Base-by-base conservation (phyloP, 2,113 vertebrate genomes). In the Chloropsis hardwickii region DNA sequence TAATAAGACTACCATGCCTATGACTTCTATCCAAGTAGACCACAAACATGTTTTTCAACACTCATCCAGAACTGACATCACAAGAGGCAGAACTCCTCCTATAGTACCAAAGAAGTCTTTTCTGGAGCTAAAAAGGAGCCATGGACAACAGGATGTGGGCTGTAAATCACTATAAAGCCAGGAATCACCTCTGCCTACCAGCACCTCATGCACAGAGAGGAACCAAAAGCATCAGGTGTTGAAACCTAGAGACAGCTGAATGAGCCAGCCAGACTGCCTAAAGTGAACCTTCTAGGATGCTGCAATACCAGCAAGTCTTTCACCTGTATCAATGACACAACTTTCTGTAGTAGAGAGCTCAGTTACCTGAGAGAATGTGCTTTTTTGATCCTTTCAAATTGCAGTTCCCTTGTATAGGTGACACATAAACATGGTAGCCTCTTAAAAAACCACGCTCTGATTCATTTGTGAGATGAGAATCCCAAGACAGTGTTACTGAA, bases 341-440 rank as follows among this genome's bases (percentile, higher is more conserved):
- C 6, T 31, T 86, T 28, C 35, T 54, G 40, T n/a, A 83, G 18
- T 8, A 42, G 27, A 45, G n/a, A 51, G 47, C 35, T 74, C 44
- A n/a, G 10, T 97, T 91, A 98, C 98, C 98, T 97, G 94, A 5
- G 86, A 92, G 44, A 89, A 29, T 3, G 1, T n/a, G 44, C 71
- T 90, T 95, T 70, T 92, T 44, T 14, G 89, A 97, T 80, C 74
- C 94, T 76, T 95, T 54, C 44, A 83, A 72, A 37, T 7, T 92
- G 84, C 98, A 98, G 25, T 89, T 54, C 27, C 40, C 74, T 25
- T 47, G 23, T 31, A 86, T 4, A 27, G 92, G 86, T 9, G 97
- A 97, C 70, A 98, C 42, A 37, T 98, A 98, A 69, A 98, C 37
- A 7, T 72, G 48, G 74, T 98, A 98, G 5, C 98, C 98, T 87